Percentiles rank a stretch among this genome's conserved stretches.
Conservation (phyloP, 2,113 vertebrate species). For the Phrynosoma platyrhinos region DNA sequence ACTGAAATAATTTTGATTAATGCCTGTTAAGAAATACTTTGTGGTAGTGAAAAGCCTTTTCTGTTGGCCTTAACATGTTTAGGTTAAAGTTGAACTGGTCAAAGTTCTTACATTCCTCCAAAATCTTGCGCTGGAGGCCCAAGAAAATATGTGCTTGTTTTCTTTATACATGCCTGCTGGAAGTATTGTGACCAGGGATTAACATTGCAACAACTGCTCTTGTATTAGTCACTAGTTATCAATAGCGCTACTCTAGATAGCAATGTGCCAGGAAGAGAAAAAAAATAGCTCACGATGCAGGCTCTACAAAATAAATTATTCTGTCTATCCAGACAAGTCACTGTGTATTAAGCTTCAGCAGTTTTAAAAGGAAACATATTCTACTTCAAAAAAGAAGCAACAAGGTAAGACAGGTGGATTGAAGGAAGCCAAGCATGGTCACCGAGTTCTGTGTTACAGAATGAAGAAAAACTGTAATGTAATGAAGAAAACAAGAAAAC, state of each 20-base stretch:
- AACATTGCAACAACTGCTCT: neutral
- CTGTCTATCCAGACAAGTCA: slow-evolving; percentile 66
- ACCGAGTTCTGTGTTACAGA: neutral
- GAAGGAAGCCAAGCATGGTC: slow-evolving; percentile 54
- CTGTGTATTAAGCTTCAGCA: slow-evolving; percentile 67
- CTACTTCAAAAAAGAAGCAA: slow-evolving; percentile 40
- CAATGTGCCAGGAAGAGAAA: neutral
- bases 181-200: neutral
- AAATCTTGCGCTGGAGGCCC: neutral
- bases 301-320: slow-evolving; percentile 67
- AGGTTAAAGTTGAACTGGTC: neutral
- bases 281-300: slow-evolving; percentile 56
- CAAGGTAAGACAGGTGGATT: slow-evolving; percentile 22
- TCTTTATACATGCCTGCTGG: neutral
- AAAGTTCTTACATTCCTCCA: slow-evolving; percentile 27
- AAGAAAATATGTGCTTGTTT: neutral
- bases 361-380: slow-evolving; percentile 54
- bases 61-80: neutral
- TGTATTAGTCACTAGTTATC: neutral
- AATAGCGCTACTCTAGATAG: rapidly evolving
- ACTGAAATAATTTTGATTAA: neutral
- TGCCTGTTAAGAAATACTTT: rapidly evolving
- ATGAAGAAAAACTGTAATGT: slow-evolving; percentile 59
- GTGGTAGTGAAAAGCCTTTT: neutral
- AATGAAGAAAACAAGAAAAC: slow-evolving; percentile 39